Percentiles rank a stretch among this genome's conserved stretches.
phyloP scores from a whole-genome alignment of 1,140 invertebrate species.

The Argopecten irradians region DNA sequence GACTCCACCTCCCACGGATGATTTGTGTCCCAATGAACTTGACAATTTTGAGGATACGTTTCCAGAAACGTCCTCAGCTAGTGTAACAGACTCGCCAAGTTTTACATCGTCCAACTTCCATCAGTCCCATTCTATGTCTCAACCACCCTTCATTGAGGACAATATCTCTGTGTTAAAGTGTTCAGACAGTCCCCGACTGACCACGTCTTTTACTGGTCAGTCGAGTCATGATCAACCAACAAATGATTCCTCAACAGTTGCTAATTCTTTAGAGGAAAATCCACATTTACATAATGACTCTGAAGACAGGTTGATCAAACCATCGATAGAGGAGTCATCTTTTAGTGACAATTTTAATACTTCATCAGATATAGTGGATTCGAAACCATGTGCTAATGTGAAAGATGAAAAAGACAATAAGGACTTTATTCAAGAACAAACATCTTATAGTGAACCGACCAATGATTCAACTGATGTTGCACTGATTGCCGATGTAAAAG shows the following conservation, averaged over 20 bases:
- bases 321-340: background rate
- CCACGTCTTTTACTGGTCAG: background rate
- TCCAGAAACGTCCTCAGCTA: background rate
- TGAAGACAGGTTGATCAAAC: background rate
- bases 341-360: background rate
- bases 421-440: background rate
- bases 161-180: constrained; percentile 3
- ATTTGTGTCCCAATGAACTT: background rate
- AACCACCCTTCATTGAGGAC: background rate
- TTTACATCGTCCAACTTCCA: background rate
- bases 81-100: background rate
- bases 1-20: background rate
- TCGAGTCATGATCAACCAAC: background rate
- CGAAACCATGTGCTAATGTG: background rate
- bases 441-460: constrained; percentile 21
- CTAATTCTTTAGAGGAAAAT: background rate
- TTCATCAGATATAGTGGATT: background rate
- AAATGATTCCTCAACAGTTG: background rate
- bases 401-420: background rate
- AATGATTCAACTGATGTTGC: constrained; percentile 25
- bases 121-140: constrained; percentile 6
- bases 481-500: background rate
- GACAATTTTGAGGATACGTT: constrained; percentile 17
- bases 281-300: background rate
- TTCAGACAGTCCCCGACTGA: background rate